A percentile compares a stretch with the other conserved stretches of the same genome.
Evolutionary conservation across 2,113 vertebrate genomes (phyloP).

Genomic region (Anoplopoma fimbria): DNA sequence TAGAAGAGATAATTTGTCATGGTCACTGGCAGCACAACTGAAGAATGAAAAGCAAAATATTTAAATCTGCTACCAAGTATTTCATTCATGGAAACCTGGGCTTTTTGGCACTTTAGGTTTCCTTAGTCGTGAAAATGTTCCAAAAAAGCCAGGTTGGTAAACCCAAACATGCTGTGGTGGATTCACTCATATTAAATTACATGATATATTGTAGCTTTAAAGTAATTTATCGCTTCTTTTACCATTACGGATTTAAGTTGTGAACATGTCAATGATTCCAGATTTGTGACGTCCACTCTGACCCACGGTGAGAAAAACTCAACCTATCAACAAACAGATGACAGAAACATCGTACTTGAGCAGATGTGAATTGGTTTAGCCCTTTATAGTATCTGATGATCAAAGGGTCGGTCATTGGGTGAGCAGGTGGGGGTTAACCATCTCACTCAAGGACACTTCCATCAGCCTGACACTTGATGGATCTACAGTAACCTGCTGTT

Average conservation of each 20-base stretch:
- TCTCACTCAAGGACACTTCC: conserved; percentile 27
- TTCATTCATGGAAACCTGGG: not conserved
- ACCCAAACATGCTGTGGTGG: conserved; percentile 4
- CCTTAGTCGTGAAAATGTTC: not conserved
- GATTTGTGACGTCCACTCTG: not conserved
- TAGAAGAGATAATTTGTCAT: not conserved
- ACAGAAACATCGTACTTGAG: not conserved
- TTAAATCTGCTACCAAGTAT: not conserved
- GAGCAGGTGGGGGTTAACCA: conserved; percentile 23
- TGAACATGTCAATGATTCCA: not conserved
- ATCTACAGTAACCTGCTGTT: conserved; percentile 4
- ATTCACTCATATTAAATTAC: not conserved
- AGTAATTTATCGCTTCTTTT: not conserved
- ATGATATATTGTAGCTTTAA: not conserved
- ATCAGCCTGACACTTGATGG: conserved; percentile 8
- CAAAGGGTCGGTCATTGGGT: conserved; percentile 5
- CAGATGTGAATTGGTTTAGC: conserved; percentile 6
- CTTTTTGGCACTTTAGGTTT: not conserved
- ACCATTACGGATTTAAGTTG: not conserved
- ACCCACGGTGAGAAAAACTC: not conserved
- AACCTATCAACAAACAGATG: not conserved
- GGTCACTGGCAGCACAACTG: not conserved
- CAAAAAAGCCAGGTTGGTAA: not conserved
- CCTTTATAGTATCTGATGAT: not conserved
- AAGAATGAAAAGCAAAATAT: not conserved